These are phyloP conservation scores for Anthopleura sola DNA, from an alignment of 64 coral and sea anemone genomes.

Conservation along the genomic window DNA sequence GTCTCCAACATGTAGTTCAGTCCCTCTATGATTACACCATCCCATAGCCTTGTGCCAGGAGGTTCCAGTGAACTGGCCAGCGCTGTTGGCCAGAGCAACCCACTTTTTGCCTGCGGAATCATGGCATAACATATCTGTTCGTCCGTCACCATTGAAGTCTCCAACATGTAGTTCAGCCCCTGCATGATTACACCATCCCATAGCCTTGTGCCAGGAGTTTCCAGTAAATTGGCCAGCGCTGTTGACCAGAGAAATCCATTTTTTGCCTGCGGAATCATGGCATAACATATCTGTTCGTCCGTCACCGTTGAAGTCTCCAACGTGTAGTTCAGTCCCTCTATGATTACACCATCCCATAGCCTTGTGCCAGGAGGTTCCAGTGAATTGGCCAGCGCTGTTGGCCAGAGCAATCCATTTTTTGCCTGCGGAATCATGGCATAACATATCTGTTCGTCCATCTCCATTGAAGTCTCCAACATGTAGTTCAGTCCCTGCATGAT, in stretches of 20 bases:
- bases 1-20: too few species aligned
- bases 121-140: neutral
- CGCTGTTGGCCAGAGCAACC: too few species aligned
- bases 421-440: neutral
- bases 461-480: neutral
- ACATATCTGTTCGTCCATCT: neutral
- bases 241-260: neutral
- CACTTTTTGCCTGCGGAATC: too few species aligned
- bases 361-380: neutral
- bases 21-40: too few species aligned
- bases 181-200: neutral
- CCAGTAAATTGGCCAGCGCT: neutral
- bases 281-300: neutral
- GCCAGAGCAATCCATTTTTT: neutral
- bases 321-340: neutral
- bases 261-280: neutral
- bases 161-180: neutral
- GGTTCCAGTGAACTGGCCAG: neutral
- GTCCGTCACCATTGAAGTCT: neutral
- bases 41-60: too few species aligned
- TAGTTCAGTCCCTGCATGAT: too few species aligned
- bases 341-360: neutral
- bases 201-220: neutral
- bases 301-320: constrained; percentile 5
- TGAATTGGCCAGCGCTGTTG: neutral